Base-by-base conservation (phyloP, 1,140 invertebrate genomes). In the Plodia interpunctella region DNA sequence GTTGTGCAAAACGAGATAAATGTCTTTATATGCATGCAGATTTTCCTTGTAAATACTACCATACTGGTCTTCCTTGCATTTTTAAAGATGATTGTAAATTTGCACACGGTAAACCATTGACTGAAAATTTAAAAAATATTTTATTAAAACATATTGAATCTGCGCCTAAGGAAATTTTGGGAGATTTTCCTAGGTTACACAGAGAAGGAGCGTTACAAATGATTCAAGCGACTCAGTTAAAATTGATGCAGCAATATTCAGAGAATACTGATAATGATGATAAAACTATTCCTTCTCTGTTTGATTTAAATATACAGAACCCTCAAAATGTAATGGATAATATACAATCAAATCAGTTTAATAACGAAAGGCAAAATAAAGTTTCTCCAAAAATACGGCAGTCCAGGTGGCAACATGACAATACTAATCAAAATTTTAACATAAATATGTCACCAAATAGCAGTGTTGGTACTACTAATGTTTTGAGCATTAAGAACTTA, bases 1-100 rank as follows among this genome's bases (percentile, higher is more conserved):
- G 96, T 81, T 99, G 98, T 90, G 96, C 96, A 8, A 99, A 99
- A 91, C 94, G 96, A 66, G 97, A 98, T 66, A 97, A 97, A 85
- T 99, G 98, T 91, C 91, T 97, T 2, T 99, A 98, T 78, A 96
- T 99, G 95, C 98, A 99, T 91, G 94, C 95, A 70, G 97, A 99
- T 83, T 99, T 98, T 84, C 98, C 98, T 32, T 99, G 98, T 90
- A 99, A 99, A 91, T 98, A 96, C 91, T 98, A 95, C 80, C 98
- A 99, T 78, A 96, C 97, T 50, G 97, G 97, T 68, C 92, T 96
- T 68, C 94, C 95, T 52, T 99, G 98, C 87, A 92, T 92, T 65
- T 95, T 96, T 19, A 92, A 93, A 60, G 91, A 91, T 35, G 94
- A 94, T 58, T 99, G 98, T 90, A 97, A 98, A 88, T 99, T 99